Conservation (phyloP, 2,113 vertebrate genomes). For the Stictonetta naevosa region DNA sequence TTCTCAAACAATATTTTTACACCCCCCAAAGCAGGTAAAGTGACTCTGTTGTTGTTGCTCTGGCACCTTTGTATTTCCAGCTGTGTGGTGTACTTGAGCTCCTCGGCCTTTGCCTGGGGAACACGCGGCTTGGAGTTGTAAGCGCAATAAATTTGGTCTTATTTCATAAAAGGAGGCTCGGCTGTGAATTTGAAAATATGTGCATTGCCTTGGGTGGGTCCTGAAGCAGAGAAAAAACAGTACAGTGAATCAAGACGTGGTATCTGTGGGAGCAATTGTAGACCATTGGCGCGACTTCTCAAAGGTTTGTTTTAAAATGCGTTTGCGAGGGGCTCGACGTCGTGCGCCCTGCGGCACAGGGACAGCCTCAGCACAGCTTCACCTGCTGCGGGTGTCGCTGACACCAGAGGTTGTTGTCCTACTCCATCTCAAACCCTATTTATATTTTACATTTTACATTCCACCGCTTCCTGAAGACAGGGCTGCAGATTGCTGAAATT, state of each 20-base stretch:
- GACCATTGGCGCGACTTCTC: not conserved
- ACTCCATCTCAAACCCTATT: not conserved
- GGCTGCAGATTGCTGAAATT: not conserved
- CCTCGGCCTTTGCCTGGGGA: not conserved
- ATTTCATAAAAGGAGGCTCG: not conserved
- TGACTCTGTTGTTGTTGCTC: not conserved
- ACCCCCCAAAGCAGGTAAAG: not conserved
- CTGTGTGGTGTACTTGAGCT: not conserved
- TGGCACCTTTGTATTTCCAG: not conserved
- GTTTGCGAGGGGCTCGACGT: not conserved
- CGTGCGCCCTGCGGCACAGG: not conserved
- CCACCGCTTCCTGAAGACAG: not conserved
- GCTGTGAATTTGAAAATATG: not conserved
- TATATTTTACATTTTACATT: not conserved
- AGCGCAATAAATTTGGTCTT: not conserved
- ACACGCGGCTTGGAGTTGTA: not conserved
- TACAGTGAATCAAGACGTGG: not conserved
- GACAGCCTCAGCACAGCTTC: not conserved
- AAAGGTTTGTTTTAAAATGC: not conserved
- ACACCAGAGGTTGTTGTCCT: not conserved
- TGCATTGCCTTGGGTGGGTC: not conserved
- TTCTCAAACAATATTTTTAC: not conserved
- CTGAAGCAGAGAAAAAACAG: not conserved
- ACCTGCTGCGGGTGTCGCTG: not conserved
- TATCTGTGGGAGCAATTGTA: not conserved